Percentiles rank a stretch among this genome's conserved stretches.
These are phyloP conservation scores for Rousettus leschenaultii DNA, from an alignment of 2,113 vertebrate species.

Conservation along the genomic window DNA sequence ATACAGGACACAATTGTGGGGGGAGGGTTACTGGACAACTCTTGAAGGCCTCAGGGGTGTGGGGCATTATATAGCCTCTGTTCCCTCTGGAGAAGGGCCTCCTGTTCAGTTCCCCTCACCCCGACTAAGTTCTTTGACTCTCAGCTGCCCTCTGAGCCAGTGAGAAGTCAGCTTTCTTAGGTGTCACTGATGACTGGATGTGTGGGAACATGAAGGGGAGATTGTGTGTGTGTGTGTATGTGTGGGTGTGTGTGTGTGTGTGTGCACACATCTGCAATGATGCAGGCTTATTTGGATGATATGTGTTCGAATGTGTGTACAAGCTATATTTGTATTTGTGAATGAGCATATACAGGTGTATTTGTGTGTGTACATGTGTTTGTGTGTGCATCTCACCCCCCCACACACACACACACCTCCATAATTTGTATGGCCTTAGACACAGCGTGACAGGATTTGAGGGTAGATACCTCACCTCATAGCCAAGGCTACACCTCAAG, in stretches of 20 bases:
- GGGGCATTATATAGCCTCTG: too few species aligned
- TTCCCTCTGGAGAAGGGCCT: not conserved
- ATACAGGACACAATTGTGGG: accelerated
- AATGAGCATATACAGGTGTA: not conserved
- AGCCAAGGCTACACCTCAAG: not conserved
- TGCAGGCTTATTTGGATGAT: not conserved
- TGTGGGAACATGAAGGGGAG: not conserved
- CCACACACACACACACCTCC: too few species aligned
- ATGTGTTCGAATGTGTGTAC: too few species aligned
- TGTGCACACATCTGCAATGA: not conserved
- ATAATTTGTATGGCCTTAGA: not conserved
- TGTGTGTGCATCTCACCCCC: not conserved
- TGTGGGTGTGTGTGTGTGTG: not conserved
- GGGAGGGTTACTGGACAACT: not conserved
- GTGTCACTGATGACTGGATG: not conserved
- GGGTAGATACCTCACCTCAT: not conserved
- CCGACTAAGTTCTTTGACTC: not conserved
- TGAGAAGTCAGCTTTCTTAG: not conserved
- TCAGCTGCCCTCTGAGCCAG: not conserved
- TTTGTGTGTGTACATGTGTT: too few species aligned
- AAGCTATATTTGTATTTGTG: not conserved
- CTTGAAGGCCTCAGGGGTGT: not conserved
- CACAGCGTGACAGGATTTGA: not conserved
- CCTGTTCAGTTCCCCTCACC: not conserved
- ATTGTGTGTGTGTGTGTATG: not conserved